A percentile compares a stretch with the other conserved stretches of the same genome.
Evolutionary conservation across 1,140 invertebrate genomes (phyloP).

Genomic region (Ceratosolen fusciceps): DNA sequence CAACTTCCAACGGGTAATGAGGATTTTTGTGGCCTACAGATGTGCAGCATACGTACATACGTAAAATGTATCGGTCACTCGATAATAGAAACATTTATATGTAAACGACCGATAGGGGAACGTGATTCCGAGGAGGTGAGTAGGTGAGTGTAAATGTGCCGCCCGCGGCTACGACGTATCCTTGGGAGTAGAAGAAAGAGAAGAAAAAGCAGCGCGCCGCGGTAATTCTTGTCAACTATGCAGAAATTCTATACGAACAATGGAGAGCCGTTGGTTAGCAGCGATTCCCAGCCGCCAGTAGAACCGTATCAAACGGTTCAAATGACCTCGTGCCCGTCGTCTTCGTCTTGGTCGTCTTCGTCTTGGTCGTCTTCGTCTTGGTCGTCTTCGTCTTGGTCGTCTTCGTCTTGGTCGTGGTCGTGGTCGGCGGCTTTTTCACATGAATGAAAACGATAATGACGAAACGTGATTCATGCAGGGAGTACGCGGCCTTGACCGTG

Average conservation of each 20-base stretch:
- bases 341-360: too few species aligned
- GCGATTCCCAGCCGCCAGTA: background rate
- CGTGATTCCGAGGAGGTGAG: background rate
- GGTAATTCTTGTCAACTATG: conserved; percentile 14
- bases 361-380: too few species aligned
- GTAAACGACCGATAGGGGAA: background rate
- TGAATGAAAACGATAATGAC: conserved; percentile 42
- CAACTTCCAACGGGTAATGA: background rate
- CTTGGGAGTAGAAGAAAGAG: too few species aligned
- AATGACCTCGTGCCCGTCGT: conserved; percentile 10
- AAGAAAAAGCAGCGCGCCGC: background rate
- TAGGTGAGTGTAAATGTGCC: background rate
- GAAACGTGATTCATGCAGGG: conserved; percentile 23
- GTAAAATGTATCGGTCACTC: background rate
- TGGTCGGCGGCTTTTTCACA: conserved; percentile 20
- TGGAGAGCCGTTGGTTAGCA: conserved; percentile 11
- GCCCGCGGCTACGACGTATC: too few species aligned
- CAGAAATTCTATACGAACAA: conserved; percentile 34
- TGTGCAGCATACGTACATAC: background rate
- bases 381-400: too few species aligned
- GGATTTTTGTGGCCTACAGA: background rate
- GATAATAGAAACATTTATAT: conserved; percentile 12
- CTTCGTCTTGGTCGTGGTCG: too few species aligned
- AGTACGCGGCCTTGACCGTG: conserved; percentile 34
- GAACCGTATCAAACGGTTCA: background rate